These are phyloP conservation scores for Ceratitis capitata DNA, from an alignment of 1,140 invertebrate species.

Conservation along the genomic window DNA sequence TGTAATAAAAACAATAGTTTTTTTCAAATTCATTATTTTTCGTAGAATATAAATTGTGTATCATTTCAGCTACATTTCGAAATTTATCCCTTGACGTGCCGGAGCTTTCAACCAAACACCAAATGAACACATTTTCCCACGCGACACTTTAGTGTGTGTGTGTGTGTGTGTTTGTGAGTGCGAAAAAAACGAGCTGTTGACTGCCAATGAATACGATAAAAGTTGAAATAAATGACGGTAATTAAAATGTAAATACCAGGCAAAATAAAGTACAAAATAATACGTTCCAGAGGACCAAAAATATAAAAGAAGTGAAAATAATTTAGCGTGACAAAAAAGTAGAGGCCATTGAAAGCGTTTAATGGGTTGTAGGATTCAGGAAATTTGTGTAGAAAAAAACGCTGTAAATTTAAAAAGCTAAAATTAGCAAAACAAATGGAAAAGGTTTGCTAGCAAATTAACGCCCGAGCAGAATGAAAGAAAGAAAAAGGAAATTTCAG, in stretches of 20 bases:
- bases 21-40: too few relatives aligned
- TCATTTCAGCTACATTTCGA: too few relatives aligned
- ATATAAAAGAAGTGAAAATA: background rate
- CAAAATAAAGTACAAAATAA: background rate
- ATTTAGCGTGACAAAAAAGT: background rate
- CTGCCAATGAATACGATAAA: conserved; percentile 22
- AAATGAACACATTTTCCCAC: too few relatives aligned
- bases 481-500: background rate
- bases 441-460: background rate
- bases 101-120: too few relatives aligned
- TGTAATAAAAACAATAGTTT: too few relatives aligned
- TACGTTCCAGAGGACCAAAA: background rate
- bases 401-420: background rate
- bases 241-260: conserved; percentile 18
- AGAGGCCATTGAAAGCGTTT: background rate
- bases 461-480: background rate
- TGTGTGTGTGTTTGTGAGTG: background rate
- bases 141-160: background rate
- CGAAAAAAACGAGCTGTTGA: conserved; percentile 19
- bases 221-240: conserved; percentile 24
- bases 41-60: too few relatives aligned
- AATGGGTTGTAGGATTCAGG: conserved; percentile 1
- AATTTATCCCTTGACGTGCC: too few relatives aligned
- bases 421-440: background rate
- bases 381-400: background rate